Evolutionary conservation across 2,888 invertebrate species (phyloP), one percentile per base, ranked within the genome.

Genomic region (Diplolepis rosae): DNA sequence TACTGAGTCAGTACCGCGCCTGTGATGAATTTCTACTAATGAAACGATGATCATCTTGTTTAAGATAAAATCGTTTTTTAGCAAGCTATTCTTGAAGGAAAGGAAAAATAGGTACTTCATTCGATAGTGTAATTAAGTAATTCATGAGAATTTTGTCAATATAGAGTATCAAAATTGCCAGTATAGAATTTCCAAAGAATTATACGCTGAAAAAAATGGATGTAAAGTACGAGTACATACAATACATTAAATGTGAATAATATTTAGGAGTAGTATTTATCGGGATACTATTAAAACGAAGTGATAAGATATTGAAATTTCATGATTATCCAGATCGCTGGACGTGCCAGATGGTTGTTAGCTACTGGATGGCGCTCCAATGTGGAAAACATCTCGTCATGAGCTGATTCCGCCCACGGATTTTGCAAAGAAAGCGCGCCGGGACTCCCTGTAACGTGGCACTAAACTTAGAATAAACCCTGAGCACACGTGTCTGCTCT

Each of bases 321-420:
- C 77, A 77, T 74, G 80, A 81, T 79, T 74, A 70, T 67, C 50
- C 67, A 69, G 52, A 74, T 73, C 74, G 66, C 74, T 81, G 80
- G n/a, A n/a, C 72, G 61, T 78, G 76, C 83, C 83, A 83, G 83
- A 83, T 83, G 83, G 79, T 83, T 83, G 83, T 79, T 83, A 77
- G 78, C 79, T 79, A 77, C 77, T 74, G 83, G 79, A 79, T 83
- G 83, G 81, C 82, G 80, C 82, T 79, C 71, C 79, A 72, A 74
- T 66, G 68, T 74, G 73, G 78, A 80, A 79, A 80, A 79, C 77
- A 79, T 80, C 73, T 73, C 76, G 78, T 77, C 68, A 65, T 61
- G 65, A 65, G 39, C 28, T 18, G 72, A 71, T 75, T 75, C 72
- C 76, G 74, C 71, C 76, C 73, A 77, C 76, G 72, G 79, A 76